Evolutionary conservation across 2,113 vertebrate species (phyloP).

Genomic region (Chascanopsetta lugubris): DNA sequence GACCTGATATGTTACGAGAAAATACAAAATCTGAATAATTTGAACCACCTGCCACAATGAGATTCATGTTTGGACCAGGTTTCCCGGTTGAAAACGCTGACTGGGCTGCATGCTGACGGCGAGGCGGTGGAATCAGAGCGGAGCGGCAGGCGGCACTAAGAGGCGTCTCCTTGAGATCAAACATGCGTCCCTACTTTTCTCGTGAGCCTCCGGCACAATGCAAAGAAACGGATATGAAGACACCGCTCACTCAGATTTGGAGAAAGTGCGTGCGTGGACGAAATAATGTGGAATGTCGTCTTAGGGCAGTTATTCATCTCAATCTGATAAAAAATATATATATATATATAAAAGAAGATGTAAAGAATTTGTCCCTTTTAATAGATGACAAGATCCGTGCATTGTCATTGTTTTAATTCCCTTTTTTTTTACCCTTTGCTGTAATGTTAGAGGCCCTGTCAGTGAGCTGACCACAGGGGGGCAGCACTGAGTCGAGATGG

Average conservation of each 20-base stretch:
- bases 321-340: no score
- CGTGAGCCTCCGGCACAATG: conserved; percentile 1
- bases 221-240: conserved; percentile 13
- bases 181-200: conserved; percentile 19
- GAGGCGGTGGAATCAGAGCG: conserved; percentile 37
- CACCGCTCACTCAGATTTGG: conserved; percentile 8
- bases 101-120: conserved; percentile 52
- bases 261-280: neutral
- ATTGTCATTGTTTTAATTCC: neutral
- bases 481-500: neutral
- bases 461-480: conserved; percentile 14
- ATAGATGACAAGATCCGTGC: conserved; percentile 6
- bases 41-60: conserved; percentile 16
- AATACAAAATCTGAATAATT: conserved; percentile 31
- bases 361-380: neutral
- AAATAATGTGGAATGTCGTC: conserved; percentile 16
- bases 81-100: conserved; percentile 30
- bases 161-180: conserved; percentile 17
- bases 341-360: conserved; percentile 8
- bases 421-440: neutral
- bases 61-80: conserved; percentile 15
- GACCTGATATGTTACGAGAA: conserved; percentile 61
- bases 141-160: conserved; percentile 20
- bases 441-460: conserved; percentile 1
- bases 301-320: conserved; percentile 18